Conservation (phyloP, 2,797 vertebrate genomes). For the Clamator glandarius region DNA sequence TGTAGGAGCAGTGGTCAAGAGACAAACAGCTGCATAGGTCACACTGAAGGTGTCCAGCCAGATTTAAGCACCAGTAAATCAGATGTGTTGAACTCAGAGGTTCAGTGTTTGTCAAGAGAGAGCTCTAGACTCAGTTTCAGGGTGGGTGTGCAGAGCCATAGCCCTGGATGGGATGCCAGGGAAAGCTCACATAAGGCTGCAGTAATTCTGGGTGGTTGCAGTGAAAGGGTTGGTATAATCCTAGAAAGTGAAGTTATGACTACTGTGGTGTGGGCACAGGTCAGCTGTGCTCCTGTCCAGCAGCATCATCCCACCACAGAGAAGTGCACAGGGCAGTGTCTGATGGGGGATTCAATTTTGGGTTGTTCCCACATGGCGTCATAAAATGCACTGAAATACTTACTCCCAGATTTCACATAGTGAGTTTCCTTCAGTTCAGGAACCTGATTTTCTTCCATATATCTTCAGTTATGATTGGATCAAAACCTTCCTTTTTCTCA, state of each 20-base stretch:
- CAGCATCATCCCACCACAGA: not conserved
- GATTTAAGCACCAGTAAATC: not conserved
- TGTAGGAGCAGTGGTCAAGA: not conserved
- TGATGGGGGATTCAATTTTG: fast-evolving
- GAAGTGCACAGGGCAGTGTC: not conserved
- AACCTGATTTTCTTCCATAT: not conserved
- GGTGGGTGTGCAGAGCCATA: not conserved
- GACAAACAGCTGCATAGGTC: fast-evolving
- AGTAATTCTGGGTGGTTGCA: not conserved
- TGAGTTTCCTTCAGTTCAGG: not conserved
- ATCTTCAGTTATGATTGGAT: not conserved
- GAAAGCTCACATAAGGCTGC: fast-evolving
- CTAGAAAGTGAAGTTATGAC: not conserved
- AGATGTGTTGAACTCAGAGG: not conserved
- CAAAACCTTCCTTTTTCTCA: not conserved
- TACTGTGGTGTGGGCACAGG: not conserved
- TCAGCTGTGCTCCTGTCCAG: not conserved
- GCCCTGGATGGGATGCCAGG: not conserved
- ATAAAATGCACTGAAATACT: not conserved
- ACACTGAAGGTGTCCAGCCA: not conserved
- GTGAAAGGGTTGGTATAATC: not conserved
- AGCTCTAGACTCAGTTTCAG: not conserved
- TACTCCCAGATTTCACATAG: not conserved
- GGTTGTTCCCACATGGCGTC: not conserved
- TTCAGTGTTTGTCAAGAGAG: not conserved